These are phyloP conservation scores for Chrysochloris asiatica DNA, from an alignment of 2,113 vertebrate genomes.

Conservation along the genomic window DNA sequence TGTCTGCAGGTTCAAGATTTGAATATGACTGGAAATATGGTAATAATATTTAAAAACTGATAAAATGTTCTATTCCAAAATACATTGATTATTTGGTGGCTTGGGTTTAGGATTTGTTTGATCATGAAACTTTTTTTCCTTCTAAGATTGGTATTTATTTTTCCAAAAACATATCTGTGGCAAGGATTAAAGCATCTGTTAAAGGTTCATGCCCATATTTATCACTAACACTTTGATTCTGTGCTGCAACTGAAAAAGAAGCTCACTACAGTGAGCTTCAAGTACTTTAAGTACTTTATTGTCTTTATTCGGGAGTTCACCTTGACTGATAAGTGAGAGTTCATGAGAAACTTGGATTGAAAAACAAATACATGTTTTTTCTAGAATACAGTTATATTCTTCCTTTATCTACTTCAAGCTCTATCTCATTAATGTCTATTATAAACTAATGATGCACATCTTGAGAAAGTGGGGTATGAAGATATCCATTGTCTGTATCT, in stretches of 20 bases:
- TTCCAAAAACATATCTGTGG: constrained; percentile 93
- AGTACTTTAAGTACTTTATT: constrained; percentile 96
- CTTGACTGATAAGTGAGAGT: constrained; percentile 89
- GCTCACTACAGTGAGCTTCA: constrained; percentile 93
- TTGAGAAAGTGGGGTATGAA: not conserved
- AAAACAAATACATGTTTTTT: constrained; percentile 88
- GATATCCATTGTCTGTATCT: not conserved
- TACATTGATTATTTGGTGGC: not conserved
- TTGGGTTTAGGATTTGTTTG: not conserved
- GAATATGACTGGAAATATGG: not conserved
- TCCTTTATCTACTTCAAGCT: not conserved
- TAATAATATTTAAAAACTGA: not conserved
- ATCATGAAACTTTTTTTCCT: not conserved
- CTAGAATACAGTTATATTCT: not conserved
- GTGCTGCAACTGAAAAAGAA: constrained; percentile 94
- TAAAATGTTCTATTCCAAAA: not conserved
- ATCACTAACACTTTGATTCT: constrained; percentile 93
- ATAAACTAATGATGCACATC: not conserved
- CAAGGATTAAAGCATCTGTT: constrained; percentile 93
- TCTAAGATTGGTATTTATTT: constrained; percentile 86
- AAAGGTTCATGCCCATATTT: constrained; percentile 92
- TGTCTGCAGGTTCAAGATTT: not conserved
- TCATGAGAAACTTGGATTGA: constrained; percentile 92
- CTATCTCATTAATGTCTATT: not conserved
- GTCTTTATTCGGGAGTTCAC: constrained; percentile 95